phyloP scores from a whole-genome alignment of 2,113 vertebrate species.

The Elachura formosa region DNA sequence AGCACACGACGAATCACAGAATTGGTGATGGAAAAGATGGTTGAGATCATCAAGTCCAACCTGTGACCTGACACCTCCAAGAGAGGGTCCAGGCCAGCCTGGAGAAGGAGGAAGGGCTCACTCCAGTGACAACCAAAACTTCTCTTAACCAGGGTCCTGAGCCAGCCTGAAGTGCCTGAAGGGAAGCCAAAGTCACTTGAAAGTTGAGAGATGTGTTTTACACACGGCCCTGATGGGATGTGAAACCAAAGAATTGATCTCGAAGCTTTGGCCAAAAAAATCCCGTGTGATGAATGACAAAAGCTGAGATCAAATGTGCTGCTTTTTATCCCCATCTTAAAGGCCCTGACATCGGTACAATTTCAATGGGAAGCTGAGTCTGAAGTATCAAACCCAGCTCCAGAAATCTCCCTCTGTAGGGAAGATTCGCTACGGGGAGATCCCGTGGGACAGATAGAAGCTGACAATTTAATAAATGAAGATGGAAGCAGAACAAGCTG shows the following conservation, averaged over 20 bases:
- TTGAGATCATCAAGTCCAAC: background rate
- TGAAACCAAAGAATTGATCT: background rate
- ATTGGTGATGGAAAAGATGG: background rate
- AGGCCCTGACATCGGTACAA: background rate
- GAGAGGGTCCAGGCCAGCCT: rapidly evolving
- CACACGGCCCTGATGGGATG: rapidly evolving
- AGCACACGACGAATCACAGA: background rate
- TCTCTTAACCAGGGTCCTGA: background rate
- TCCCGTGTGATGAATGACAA: background rate
- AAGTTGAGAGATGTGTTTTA: background rate
- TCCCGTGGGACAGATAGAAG: background rate
- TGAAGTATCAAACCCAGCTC: background rate
- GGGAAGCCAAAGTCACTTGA: background rate
- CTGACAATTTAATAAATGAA: conserved; percentile 26
- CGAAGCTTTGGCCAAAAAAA: background rate
- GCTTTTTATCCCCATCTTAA: background rate
- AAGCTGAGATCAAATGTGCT: background rate
- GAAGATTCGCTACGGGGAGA: background rate
- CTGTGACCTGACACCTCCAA: background rate
- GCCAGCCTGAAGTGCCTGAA: background rate
- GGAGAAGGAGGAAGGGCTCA: background rate
- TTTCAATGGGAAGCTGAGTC: background rate
- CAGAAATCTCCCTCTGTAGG: background rate
- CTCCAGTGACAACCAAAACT: background rate
- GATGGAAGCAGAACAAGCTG: background rate